A percentile compares a stretch with the other conserved stretches of the same genome.
Evolutionary conservation across 1,140 invertebrate genomes (phyloP).

Genomic region (Trichonephila inaurata): DNA sequence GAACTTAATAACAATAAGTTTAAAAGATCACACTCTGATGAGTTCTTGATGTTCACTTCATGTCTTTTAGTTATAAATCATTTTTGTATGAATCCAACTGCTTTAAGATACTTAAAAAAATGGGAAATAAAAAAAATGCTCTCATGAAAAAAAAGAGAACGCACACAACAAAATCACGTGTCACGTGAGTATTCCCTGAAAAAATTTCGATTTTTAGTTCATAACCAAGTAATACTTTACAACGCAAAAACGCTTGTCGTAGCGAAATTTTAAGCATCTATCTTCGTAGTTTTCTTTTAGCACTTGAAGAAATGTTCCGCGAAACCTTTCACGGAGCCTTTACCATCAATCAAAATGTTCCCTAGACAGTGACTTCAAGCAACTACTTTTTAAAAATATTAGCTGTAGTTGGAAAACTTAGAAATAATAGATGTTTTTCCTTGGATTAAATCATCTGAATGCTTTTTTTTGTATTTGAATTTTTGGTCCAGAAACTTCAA

Average conservation of each 20-base stretch:
- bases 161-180: too few relatives aligned
- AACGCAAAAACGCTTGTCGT: neutral
- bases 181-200: neutral
- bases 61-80: too few relatives aligned
- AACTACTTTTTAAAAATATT: constrained; percentile 28
- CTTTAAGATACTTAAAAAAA: too few relatives aligned
- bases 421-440: constrained; percentile 22
- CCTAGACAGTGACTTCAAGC: neutral
- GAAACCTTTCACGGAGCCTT: neutral
- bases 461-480: constrained; percentile 16
- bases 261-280: neutral
- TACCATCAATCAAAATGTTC: constrained; percentile 20
- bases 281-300: neutral
- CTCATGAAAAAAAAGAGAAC: too few relatives aligned
- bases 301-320: constrained; percentile 19
- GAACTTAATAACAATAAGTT: too few relatives aligned
- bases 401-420: constrained; percentile 9
- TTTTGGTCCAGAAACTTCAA: neutral
- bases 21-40: too few relatives aligned
- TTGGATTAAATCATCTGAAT: constrained; percentile 12
- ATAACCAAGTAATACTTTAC: too few relatives aligned
- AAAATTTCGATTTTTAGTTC: neutral
- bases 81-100: too few relatives aligned
- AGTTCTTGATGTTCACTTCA: too few relatives aligned
- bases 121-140: too few relatives aligned